Evolutionary conservation across 2,113 vertebrate species (phyloP).

Genomic region (Solea senegalensis): DNA sequence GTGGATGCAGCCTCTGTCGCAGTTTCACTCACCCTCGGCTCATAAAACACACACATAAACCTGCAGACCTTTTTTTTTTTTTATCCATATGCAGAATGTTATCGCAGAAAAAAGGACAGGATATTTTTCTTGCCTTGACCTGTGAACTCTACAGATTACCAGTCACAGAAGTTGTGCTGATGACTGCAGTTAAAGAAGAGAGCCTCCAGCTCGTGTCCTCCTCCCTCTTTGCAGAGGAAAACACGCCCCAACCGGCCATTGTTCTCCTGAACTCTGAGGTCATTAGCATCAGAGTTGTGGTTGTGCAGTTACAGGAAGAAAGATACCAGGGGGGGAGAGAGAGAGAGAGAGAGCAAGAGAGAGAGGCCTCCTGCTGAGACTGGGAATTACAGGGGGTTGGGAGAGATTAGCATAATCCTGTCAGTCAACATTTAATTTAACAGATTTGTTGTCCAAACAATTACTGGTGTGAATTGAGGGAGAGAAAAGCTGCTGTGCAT

Average conservation of each 20-base stretch:
- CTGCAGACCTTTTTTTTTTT: too few relatives aligned
- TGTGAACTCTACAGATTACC: neutral
- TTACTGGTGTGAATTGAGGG: neutral
- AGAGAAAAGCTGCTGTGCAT: too few relatives aligned
- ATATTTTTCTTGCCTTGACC: neutral
- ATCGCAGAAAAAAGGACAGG: too few relatives aligned
- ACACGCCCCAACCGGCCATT: constrained; percentile 44
- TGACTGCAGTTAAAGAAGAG: neutral
- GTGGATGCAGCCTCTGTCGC: too few relatives aligned
- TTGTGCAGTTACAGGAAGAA: constrained; percentile 11
- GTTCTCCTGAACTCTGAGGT: constrained; percentile 41
- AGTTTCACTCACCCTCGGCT: too few relatives aligned
- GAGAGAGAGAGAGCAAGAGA: too few relatives aligned
- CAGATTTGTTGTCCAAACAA: neutral
- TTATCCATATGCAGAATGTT: too few relatives aligned
- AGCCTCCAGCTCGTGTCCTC: constrained; percentile 28
- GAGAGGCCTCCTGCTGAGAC: constrained; percentile 32
- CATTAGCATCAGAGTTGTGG: constrained; percentile 41
- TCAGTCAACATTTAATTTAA: constrained; percentile 6
- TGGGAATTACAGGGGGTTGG: constrained; percentile 8
- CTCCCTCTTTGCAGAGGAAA: constrained; percentile 33
- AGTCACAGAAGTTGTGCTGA: neutral
- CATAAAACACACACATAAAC: too few relatives aligned
- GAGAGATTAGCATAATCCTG: constrained; percentile 4
- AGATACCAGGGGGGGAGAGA: constrained; percentile 1